Conservation (phyloP, 1,140 invertebrate genomes). For the Magallana angulata region DNA sequence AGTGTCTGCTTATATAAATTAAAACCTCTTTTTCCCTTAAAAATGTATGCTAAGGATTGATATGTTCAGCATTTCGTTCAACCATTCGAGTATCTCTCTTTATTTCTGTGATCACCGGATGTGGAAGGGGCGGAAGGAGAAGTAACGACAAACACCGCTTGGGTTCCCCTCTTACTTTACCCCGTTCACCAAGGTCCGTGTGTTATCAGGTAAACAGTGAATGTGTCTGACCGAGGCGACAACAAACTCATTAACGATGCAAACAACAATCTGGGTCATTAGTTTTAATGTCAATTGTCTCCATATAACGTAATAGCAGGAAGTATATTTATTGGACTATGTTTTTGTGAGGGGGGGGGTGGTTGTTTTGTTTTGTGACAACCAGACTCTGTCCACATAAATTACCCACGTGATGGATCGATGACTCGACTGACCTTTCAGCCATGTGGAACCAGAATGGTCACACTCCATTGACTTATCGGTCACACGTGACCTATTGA, state of each 20-base stretch:
- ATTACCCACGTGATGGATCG: not conserved
- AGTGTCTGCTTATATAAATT: no score
- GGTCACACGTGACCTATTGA: not conserved
- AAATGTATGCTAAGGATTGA: no score
- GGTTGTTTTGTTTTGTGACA: not conserved
- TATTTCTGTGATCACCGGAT: no score
- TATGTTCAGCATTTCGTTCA: no score
- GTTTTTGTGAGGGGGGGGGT: not conserved
- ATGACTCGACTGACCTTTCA: not conserved
- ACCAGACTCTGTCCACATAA: not conserved
- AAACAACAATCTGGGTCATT: no score
- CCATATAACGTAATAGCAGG: no score
- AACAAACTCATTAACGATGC: not conserved
- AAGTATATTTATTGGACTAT: no score
- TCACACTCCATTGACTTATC: not conserved
- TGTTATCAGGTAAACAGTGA: conserved; percentile 5
- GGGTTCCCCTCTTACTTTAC: not conserved
- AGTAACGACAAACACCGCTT: not conserved
- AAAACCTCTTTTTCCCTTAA: no score
- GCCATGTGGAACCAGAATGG: not conserved
- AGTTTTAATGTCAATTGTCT: no score
- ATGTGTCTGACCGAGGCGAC: not conserved
- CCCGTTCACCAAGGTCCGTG: not conserved
- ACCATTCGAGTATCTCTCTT: no score
- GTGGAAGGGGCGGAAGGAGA: no score